phyloP scores from a whole-genome alignment of 2,797 vertebrate genomes.

The Anas bahamensis region DNA sequence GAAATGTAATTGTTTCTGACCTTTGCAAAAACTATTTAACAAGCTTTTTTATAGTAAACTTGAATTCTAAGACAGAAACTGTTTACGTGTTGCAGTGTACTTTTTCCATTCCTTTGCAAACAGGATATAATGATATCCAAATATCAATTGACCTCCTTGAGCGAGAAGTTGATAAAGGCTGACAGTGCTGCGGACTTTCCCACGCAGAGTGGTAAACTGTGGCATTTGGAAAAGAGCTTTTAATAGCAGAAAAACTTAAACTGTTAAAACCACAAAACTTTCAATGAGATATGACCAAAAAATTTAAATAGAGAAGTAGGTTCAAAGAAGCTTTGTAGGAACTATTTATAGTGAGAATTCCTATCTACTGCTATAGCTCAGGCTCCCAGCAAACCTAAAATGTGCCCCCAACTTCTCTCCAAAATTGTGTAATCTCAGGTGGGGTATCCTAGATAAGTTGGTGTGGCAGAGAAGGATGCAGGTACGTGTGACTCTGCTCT shows the following conservation, averaged over 20 bases:
- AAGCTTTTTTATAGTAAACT: background rate
- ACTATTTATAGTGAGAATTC: background rate
- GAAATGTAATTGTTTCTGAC: background rate
- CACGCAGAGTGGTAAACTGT: background rate
- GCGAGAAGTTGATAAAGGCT: constrained; percentile 11
- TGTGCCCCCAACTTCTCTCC: background rate
- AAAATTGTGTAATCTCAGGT: background rate
- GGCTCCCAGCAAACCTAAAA: background rate
- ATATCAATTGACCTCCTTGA: background rate
- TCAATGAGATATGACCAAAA: background rate
- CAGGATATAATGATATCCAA: background rate
- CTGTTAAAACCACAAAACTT: background rate
- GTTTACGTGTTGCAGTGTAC: background rate
- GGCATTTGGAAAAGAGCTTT: background rate
- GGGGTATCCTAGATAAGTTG: background rate
- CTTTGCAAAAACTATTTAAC: background rate
- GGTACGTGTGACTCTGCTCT: background rate
- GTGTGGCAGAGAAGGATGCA: background rate
- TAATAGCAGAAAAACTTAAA: background rate
- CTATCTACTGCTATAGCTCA: background rate
- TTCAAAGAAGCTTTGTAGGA: background rate
- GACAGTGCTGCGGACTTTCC: background rate
- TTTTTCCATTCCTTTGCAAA: background rate
- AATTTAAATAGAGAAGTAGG: background rate
- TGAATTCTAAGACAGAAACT: background rate